Percentiles rank a stretch among this genome's conserved stretches.
Conservation (phyloP, 2,888 invertebrate genomes). For the Camptogramma bilineatum region DNA sequence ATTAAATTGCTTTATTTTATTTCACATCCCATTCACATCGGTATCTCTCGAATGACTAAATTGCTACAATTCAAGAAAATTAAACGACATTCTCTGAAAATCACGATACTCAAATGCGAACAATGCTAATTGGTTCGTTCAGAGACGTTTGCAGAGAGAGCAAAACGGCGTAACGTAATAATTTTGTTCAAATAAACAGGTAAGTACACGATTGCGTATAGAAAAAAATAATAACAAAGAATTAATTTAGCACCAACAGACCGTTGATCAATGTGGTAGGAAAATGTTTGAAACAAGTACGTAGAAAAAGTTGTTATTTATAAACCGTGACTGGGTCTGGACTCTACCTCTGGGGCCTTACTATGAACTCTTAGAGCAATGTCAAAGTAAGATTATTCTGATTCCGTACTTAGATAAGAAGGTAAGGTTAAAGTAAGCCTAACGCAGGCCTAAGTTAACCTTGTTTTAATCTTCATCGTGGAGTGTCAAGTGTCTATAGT, state of each 20-base stretch:
- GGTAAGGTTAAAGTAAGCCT: too few relatives aligned
- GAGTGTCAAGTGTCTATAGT: too few relatives aligned
- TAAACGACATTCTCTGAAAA: conserved; percentile 4
- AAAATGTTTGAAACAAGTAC: not conserved
- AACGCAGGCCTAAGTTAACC: too few relatives aligned
- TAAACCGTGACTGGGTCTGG: too few relatives aligned
- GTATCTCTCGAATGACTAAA: not conserved
- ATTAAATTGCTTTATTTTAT: not conserved
- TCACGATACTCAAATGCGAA: conserved; percentile 7
- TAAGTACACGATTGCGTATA: not conserved
- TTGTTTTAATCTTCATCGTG: too few relatives aligned
- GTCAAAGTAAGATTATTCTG: too few relatives aligned
- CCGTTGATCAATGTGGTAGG: not conserved
- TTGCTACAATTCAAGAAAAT: conserved; percentile 8
- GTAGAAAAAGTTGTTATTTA: too few relatives aligned
- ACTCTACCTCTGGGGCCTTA: too few relatives aligned
- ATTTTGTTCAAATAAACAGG: conserved; percentile 1
- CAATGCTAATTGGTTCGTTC: conserved; percentile 13
- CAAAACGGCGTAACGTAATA: conserved; percentile 3
- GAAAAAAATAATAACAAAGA: not conserved
- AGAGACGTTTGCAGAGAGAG: conserved; percentile 10
- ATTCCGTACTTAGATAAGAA: too few relatives aligned
- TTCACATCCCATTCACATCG: not conserved
- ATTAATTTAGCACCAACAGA: too few relatives aligned
- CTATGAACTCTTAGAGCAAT: too few relatives aligned